Conservation (phyloP, 2,797 vertebrate species). For the Amblyraja radiata region DNA sequence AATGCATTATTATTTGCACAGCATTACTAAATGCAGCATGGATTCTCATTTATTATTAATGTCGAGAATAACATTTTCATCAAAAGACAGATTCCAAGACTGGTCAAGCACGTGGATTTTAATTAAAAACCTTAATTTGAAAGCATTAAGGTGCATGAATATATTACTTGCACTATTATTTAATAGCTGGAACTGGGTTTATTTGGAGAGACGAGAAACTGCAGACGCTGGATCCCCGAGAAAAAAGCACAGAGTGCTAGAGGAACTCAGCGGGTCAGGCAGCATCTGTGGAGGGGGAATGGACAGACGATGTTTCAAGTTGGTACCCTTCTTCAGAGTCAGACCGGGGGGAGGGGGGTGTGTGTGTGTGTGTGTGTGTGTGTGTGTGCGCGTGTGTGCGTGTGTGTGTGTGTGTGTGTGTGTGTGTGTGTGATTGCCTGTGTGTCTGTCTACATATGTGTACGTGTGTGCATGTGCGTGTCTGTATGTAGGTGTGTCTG, state of each 20-base stretch:
- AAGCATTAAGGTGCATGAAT: neutral
- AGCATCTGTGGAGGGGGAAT: too few relatives aligned
- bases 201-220: neutral
- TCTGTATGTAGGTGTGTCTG: too few relatives aligned
- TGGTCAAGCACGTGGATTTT: neutral
- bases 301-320: too few relatives aligned
- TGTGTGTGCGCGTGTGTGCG: neutral
- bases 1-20: neutral
- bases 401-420: too few relatives aligned
- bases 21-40: too few relatives aligned
- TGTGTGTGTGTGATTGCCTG: too few relatives aligned
- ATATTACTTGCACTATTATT: neutral
- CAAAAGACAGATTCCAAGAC: neutral
- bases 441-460: too few relatives aligned
- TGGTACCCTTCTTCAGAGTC: too few relatives aligned
- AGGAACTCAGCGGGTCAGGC: too few relatives aligned
- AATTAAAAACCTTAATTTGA: slow-evolving; percentile 24
- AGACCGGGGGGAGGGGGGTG: neutral
- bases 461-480: too few relatives aligned
- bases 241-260: too few relatives aligned
- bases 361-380: neutral
- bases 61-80: neutral
- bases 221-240: too few relatives aligned
- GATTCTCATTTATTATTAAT: neutral
- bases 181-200: neutral